Percentiles rank a stretch among this genome's conserved stretches.
Conservation (phyloP, 1,140 invertebrate genomes). For the Tribolium madens region DNA sequence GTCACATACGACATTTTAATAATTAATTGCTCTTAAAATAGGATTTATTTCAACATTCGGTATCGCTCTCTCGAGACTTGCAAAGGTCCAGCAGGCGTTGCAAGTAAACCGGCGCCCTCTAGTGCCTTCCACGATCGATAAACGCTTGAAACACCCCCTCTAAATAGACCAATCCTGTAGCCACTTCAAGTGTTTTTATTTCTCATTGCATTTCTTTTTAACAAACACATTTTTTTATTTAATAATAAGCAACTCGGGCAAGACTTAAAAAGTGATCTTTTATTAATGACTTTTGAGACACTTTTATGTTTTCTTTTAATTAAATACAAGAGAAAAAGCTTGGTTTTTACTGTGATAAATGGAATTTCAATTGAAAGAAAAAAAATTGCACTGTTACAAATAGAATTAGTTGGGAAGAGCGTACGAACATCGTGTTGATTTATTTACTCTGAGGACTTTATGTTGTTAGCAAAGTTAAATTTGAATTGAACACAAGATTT, state of each 20-base stretch:
- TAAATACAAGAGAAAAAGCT: too few relatives aligned
- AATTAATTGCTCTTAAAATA: too few relatives aligned
- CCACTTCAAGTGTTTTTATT: constrained; percentile 25
- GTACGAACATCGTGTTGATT: constrained; percentile 8
- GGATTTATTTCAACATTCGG: too few relatives aligned
- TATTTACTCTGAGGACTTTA: neutral
- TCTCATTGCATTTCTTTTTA: neutral
- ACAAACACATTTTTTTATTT: neutral
- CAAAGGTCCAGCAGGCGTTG: neutral
- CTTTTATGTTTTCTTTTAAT: too few relatives aligned
- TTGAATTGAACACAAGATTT: constrained; percentile 30
- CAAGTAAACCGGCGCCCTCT: constrained; percentile 6
- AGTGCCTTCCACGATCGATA: constrained; percentile 18
- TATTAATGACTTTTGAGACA: too few relatives aligned
- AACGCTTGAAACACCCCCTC: constrained; percentile 19
- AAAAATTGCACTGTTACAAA: too few relatives aligned
- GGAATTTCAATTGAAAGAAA: neutral
- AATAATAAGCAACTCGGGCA: neutral
- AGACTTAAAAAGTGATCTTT: too few relatives aligned
- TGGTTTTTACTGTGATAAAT: too few relatives aligned
- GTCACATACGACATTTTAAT: too few relatives aligned
- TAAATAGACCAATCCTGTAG: constrained; percentile 26
- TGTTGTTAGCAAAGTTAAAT: constrained; percentile 15
- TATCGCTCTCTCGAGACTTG: too few relatives aligned
- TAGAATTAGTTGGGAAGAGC: neutral